Percentiles rank a stretch among this genome's conserved stretches.
phyloP scores from a whole-genome alignment of 1,140 invertebrate genomes.

The Macrotrachela quadricornifera region DNA sequence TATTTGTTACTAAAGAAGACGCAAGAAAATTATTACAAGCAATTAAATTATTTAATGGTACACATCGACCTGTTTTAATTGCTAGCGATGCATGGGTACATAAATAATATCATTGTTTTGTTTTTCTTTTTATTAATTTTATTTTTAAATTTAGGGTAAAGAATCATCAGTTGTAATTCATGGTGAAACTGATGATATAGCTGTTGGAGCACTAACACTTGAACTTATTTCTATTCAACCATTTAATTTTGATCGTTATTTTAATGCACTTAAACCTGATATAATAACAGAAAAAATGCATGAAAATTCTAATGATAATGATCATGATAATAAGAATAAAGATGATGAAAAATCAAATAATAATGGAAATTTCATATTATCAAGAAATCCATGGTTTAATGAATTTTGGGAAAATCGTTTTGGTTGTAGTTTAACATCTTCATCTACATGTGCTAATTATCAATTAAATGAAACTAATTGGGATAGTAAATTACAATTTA shows the following conservation, averaged over 20 bases:
- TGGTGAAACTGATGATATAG: conserved; percentile 37
- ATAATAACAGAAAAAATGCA: conserved; percentile 19
- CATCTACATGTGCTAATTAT: too few species aligned
- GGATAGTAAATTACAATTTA: too few species aligned
- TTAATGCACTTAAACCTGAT: neutral
- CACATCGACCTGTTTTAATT: conserved; percentile 41
- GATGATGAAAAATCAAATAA: conserved; percentile 13
- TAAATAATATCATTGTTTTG: conserved; percentile 44
- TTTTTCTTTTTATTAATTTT: too few species aligned
- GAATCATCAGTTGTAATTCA: too few species aligned
- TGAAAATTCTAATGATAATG: neutral
- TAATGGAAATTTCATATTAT: conserved; percentile 38
- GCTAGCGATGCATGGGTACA: conserved; percentile 55
- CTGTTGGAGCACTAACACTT: conserved; percentile 52
- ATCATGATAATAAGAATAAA: neutral
- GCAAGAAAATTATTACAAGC: too few species aligned
- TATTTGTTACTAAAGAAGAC: too few species aligned
- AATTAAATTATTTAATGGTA: neutral
- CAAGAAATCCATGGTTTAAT: conserved; percentile 43
- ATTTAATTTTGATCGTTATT: conserved; percentile 17
- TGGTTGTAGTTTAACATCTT: conserved; percentile 36
- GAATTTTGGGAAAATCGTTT: conserved; percentile 56
- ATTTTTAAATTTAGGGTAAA: too few species aligned
- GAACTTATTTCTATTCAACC: conserved; percentile 34
- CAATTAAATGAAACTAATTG: too few species aligned